Base-by-base conservation (phyloP, 2,113 vertebrate genomes). In the Thamnaconus septentrionalis region DNA sequence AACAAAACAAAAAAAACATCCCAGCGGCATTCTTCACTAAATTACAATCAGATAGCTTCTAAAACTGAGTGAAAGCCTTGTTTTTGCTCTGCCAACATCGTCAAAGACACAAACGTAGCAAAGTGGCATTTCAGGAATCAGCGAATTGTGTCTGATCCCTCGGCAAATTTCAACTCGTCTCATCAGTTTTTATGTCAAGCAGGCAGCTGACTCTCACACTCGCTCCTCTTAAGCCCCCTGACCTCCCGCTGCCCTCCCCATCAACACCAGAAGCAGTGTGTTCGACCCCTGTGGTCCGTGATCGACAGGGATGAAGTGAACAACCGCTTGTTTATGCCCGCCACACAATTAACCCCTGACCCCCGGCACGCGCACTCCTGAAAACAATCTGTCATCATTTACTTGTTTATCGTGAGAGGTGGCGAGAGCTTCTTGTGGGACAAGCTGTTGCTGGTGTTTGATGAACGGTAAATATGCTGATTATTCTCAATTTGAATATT, bases 1-100 rank as follows among this genome's bases (percentile, higher is more conserved):
- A 79, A 81, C 71, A 61, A 89, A 88, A 87, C 59, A 84, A 80
- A 84, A 79, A 73, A 82, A 79, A 81, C 71, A 51, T 85, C 81
- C 73, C 73, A 59, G 69, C 43, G 59, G 77, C 69, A 59, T 59
- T 73, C 9, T 8, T 66, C 53, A 70, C 76, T 80, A 75, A 83
- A 82, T 82, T 73, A 73, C 49, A 66, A 56, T 63, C 65, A 68
- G 53, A 80, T 80, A 68, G 68, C 62, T 31, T 31, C 18, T 31
- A 31, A 31, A 31, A 31, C 31, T 4, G 45, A 43, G 4, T 4
- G n/a, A 64, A 66, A 69, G 55, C 41, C 12, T 46, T 44, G 2
- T 64, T 59, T 58, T 31, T 31, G 18, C 18, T 31, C 18, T 31
- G 18, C 18, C 18, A 31, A 31, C 18, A 31, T 31, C 18, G 2